Evolutionary conservation across 37 sponge, comb jelly and placozoan genomes (phyloP), one percentile per base, ranked within the genome.

Genomic region (Agelas oroides): DNA sequence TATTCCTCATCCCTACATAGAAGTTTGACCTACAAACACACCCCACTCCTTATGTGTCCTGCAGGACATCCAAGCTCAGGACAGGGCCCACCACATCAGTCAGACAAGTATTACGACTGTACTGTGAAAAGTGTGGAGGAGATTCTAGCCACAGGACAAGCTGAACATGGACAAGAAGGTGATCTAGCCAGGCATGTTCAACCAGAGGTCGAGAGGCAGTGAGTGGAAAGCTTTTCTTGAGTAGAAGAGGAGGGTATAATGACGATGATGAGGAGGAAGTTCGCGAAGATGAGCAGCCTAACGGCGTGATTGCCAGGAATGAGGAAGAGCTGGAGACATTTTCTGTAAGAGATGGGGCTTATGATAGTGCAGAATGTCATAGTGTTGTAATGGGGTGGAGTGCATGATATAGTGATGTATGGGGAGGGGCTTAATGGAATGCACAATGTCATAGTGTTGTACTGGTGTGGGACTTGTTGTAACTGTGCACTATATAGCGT

Each of bases 151-250:
- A 95, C 97, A 83, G 70, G 96, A 88, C 87, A 98, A 98, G 85
- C 92, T 98, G 46, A 95, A 98, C 80, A 86, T 98, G 36, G 99
- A 98, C 58, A 94, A 94, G 76, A 98, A 98, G 92, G 95, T 98
- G 53, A 98, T 98, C 64, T 97, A 98, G 87, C 97, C 99, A 31
- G 99, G 99, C 23, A 98, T 96, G 99, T 98, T 98, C 84, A 94
- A 98, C 67, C 97, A 98, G 86, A 94, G 93, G 78, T 96, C 97
- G 21, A 98, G 97, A 33, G 76, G 89, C 20, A 80, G 66, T 41
- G 99, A 98, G 94, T 65, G 99, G 57, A 73, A 85, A 59, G 92
- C 89, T 25, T 97, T 98, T 68, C 86, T 98, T 84, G 95, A 95
- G 78, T 98, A 73, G 97, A 87, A 76, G 78, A 74, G 30, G 97